Percentiles rank a stretch among this genome's conserved stretches.
Conservation (phyloP, 2,113 vertebrate genomes). For the Noturus placidus region DNA sequence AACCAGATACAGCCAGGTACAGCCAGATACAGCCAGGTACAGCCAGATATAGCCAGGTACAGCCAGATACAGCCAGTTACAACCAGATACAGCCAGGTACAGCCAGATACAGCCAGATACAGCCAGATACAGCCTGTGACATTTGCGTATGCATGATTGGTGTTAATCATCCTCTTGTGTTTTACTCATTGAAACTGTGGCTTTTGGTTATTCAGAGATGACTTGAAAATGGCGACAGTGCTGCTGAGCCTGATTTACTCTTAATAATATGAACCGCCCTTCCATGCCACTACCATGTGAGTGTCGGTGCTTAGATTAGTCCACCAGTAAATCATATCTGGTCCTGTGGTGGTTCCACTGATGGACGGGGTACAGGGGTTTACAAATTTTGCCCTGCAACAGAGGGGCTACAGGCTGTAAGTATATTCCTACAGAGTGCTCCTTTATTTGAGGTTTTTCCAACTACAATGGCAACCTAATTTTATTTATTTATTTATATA, state of each 20-base stretch:
- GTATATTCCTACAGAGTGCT: background rate
- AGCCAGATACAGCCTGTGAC: too few species aligned
- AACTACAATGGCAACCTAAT: background rate
- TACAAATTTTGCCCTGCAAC: slow-evolving; percentile 14
- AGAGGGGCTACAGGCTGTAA: background rate
- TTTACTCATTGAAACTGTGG: background rate
- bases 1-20: too few species aligned
- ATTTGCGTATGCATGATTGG: background rate
- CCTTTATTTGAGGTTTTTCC: background rate
- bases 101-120: too few species aligned
- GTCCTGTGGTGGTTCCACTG: background rate
- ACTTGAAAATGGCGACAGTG: background rate
- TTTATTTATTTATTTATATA: background rate
- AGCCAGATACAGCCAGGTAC: too few species aligned
- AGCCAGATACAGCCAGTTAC: too few species aligned
- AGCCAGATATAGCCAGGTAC: too few species aligned
- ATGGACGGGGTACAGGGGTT: background rate
- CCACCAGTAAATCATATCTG: background rate
- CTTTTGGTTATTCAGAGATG: background rate
- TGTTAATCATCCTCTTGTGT: background rate
- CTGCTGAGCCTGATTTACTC: background rate
- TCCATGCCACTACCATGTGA: background rate
- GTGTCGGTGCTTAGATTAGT: background rate
- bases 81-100: too few species aligned
- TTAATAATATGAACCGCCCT: background rate